Percentiles rank a stretch among this genome's conserved stretches.
These are phyloP conservation scores for Phylloscopus trochilus DNA, from an alignment of 2,113 vertebrate species.

Conservation along the genomic window DNA sequence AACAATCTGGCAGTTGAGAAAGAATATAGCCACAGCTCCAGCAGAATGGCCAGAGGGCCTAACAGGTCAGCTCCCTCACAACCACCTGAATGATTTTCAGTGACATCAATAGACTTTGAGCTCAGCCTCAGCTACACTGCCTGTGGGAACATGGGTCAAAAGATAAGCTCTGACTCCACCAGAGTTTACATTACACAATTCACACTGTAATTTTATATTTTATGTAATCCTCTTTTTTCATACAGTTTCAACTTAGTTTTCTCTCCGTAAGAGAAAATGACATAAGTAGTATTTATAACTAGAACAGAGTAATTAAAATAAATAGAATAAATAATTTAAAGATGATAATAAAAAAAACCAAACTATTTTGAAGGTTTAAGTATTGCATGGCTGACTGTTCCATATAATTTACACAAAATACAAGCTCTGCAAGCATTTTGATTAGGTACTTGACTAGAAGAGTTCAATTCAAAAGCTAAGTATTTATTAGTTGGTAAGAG, in stretches of 20 bases:
- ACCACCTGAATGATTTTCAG: neutral
- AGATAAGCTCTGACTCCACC: neutral
- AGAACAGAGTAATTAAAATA: neutral
- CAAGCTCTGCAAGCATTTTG: neutral
- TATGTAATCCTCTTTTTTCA: neutral
- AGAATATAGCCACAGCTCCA: neutral
- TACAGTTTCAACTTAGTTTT: neutral
- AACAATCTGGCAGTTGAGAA: slow-evolving; percentile 19
- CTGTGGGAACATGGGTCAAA: neutral
- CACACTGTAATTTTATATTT: neutral
- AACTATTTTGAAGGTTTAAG: neutral
- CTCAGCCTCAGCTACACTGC: neutral
- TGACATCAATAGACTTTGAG: neutral
- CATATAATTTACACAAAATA: neutral
- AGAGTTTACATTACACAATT: neutral
- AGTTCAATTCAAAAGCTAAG: neutral
- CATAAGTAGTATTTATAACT: neutral
- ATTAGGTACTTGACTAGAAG: neutral
- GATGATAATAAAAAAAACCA: neutral
- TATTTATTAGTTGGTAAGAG: neutral
- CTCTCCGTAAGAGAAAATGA: neutral
- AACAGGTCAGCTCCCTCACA: slow-evolving; percentile 17
- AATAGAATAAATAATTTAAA: neutral
- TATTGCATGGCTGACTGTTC: neutral
- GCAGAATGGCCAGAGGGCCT: neutral